Conservation (phyloP, 2,888 invertebrate genomes). For the Zele albiditarsus region DNA sequence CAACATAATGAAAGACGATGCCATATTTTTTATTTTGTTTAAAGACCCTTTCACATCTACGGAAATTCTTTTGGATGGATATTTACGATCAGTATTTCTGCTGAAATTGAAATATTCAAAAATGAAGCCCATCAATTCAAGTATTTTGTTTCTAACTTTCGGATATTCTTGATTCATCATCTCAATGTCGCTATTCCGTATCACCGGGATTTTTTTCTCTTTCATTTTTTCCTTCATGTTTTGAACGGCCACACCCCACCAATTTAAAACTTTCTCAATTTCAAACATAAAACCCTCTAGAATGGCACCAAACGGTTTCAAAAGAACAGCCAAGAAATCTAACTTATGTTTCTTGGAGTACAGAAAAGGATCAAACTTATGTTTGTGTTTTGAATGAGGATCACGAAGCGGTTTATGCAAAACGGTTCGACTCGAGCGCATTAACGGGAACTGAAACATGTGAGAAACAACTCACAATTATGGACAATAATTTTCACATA, state of each 20-base stretch:
- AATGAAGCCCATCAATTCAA: neutral
- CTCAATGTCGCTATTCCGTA: neutral
- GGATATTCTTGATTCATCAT: neutral
- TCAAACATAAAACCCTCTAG: neutral
- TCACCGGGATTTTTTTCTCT: neutral
- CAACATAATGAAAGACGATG: neutral
- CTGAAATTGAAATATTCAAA: neutral
- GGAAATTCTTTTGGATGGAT: neutral
- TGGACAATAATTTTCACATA: neutral
- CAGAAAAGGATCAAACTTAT: neutral
- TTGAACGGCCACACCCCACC: neutral
- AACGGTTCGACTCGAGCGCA: neutral
- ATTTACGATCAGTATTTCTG: neutral
- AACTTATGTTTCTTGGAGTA: neutral
- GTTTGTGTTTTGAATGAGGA: neutral
- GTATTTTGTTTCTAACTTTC: neutral
- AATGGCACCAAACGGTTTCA: neutral
- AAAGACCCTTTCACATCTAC: neutral
- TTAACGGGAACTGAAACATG: neutral
- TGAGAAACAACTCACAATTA: neutral
- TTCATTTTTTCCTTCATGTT: neutral
- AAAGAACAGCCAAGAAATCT: neutral
- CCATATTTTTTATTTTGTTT: neutral
- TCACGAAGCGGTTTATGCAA: neutral
- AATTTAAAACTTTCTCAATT: neutral